These are phyloP conservation scores for Hirtodrosophila trivittata DNA, from an alignment of 2,888 invertebrate genomes.

Conservation along the genomic window DNA sequence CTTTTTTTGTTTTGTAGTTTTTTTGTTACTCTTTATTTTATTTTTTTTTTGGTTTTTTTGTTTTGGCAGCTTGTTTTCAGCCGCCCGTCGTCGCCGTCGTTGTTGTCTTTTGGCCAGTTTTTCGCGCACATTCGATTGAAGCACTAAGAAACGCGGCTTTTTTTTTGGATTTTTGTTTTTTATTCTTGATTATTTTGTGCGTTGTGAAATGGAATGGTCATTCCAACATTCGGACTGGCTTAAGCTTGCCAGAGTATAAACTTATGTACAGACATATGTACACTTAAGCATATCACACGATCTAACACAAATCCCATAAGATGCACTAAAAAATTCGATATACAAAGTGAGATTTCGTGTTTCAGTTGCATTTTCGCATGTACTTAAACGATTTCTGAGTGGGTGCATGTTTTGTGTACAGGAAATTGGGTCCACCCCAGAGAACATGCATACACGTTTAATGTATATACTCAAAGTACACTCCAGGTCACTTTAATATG, in stretches of 20 bases:
- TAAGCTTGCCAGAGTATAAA: neutral
- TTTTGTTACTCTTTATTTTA: conserved; percentile 17
- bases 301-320: conserved; percentile 20
- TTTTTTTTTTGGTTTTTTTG: conserved; percentile 47
- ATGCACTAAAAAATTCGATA: conserved; percentile 3
- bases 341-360: neutral
- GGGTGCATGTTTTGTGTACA: conserved; percentile 29
- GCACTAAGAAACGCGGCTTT: conserved; percentile 46
- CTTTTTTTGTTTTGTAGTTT: conserved; percentile 1
- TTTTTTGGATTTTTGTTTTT: conserved; percentile 10
- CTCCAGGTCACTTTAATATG: conserved; percentile 1
- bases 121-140: conserved; percentile 53
- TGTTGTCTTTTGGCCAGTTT: conserved; percentile 44
- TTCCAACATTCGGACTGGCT: conserved; percentile 15
- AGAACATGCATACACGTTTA: neutral
- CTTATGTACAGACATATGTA: neutral
- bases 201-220: neutral
- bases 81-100: conserved; percentile 35
- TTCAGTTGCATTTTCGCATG: too few species aligned
- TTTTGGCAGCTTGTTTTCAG: conserved; percentile 47
- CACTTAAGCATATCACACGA: conserved; percentile 20
- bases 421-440: conserved; percentile 33
- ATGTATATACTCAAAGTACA: conserved; percentile 2
- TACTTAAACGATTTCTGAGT: conserved; percentile 1
- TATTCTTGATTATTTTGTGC: conserved; percentile 4